Base-by-base conservation (phyloP, 2,888 invertebrate species). In the Limnephilus rhombicus region DNA sequence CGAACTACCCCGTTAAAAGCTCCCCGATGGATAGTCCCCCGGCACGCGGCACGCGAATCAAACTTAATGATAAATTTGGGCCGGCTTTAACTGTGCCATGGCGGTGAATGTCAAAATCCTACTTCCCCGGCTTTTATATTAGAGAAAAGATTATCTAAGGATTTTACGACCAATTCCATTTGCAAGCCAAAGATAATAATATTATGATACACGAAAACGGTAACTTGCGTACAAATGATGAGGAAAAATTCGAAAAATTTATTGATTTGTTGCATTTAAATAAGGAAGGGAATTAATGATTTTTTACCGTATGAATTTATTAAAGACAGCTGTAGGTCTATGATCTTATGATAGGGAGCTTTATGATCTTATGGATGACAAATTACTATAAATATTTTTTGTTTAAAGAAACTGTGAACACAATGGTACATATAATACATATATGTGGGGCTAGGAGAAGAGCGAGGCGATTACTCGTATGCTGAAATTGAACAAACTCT, bases 1-100 rank as follows among this genome's bases (percentile, higher is more conserved):
- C 68, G 18, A 29, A 13, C 37, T 34, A 29, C 31, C 29, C 18
- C 31, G 31, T 88, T 88, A 37, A 88, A 53, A 31, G 53, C 88
- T 49, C 49, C 68, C 13, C 31, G 68, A 88, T 53, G 49, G 86
- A 88, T 87, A 68, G 68, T 31, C 15, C 34, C 34, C 11, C 13
- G 34, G 11, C 88, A 88, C 68, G 88, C 88, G 88, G 18, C 88
- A 88, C 68, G 88, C 88, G 88, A 68, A 86, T 49, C 86, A 86
- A 86, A 88, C 37, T 53, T 68, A 88, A 88, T 88, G 88, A 31
- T 68, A 53, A 88, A 31, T 53, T 86, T 45, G 37, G 41, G 45
- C 29, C 86, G 29, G 86, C 82, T 86, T 45, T 86, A 45, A 86
- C n/a, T 86, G 49, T 7, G 49, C 41, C 7, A n/a, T 86, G 86